phyloP scores from a whole-genome alignment of 30 jellyfish, hydroid and myxozoan species.

The Cassiopea xamachana region DNA sequence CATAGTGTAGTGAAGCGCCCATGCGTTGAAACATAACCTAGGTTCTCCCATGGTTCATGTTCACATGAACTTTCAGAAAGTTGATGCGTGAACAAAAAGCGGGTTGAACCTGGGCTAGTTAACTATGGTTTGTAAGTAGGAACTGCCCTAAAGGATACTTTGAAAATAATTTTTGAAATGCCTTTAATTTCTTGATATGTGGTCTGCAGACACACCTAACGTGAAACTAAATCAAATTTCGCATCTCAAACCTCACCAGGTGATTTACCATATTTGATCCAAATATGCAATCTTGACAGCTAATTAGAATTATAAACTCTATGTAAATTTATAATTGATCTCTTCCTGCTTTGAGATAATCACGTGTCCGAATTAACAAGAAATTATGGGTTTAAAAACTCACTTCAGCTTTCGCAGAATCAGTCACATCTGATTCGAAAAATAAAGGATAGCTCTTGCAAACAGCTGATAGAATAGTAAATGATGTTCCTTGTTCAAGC shows the following conservation, averaged over 20 bases:
- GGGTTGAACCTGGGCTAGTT: no score
- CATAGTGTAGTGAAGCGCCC: no score
- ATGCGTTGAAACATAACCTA: no score
- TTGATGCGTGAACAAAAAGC: no score
- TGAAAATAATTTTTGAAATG: background rate
- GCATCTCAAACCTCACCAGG: background rate
- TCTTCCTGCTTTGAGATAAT: slow-evolving; percentile 7
- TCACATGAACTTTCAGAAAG: no score
- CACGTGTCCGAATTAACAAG: slow-evolving; percentile 3
- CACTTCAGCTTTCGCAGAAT: background rate
- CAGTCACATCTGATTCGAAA: background rate
- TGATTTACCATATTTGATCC: background rate
- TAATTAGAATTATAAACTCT: background rate
- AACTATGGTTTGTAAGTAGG: background rate
- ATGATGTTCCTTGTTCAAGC: no score
- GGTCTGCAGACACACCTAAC: background rate
- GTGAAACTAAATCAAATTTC: background rate
- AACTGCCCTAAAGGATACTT: background rate
- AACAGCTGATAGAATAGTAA: no score
- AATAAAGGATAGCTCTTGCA: no score
- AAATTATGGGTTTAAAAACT: slow-evolving; percentile 5
- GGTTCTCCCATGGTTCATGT: no score
- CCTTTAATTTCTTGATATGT: background rate
- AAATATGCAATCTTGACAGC: background rate
- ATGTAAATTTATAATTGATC: background rate